Evolutionary conservation across 2,888 invertebrate genomes (phyloP), one percentile per base, ranked within the genome.

Genomic region (Plemyria rubiginata): DNA sequence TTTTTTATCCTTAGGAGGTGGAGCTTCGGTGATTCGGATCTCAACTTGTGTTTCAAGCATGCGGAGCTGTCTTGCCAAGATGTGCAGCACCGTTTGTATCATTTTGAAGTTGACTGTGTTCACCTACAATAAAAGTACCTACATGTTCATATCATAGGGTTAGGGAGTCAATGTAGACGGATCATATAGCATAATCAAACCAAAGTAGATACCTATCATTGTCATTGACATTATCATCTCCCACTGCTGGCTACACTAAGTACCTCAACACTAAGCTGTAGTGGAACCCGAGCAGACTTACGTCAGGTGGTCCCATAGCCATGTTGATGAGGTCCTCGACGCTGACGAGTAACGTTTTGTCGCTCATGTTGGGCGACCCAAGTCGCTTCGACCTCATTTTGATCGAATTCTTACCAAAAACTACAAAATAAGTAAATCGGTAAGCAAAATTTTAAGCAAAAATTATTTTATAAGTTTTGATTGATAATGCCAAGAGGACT

Each of bases 21-120:
- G 51, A 0, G 58, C 36, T 12, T 73, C 73, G 7, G 57, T 65
- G 8, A 79, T 62, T 59, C 74, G 74, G 4, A 89, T 74, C 62
- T 88, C 87, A 0, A 90, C 88, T 15, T 79, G 76, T 41, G 86
- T 86, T 62, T 87, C 81, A 0, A 90, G 74, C 67, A 90, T 53
- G 0, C 88, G 85, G 76, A 88, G 74, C 43, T 90, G 88, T 0
- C 86, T 78, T 11, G 90, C 90, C 29, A 91, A 62, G 45, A 90
- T 86, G 49, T 84, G 80, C 4, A 92, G 75, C 1, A 91, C 72
- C 7, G 80, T 77, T 74, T 90, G 84, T 2, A 92, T 1, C 60
- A 86, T 52, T 74, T 90, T 89, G 66, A 79, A 89, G 67, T 90
- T 81, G 0, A 90, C 79, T 5, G 68, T 53, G 71, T 86, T 87